Evolutionary conservation across 2,113 vertebrate species (phyloP).

Genomic region (Sialia sialis): DNA sequence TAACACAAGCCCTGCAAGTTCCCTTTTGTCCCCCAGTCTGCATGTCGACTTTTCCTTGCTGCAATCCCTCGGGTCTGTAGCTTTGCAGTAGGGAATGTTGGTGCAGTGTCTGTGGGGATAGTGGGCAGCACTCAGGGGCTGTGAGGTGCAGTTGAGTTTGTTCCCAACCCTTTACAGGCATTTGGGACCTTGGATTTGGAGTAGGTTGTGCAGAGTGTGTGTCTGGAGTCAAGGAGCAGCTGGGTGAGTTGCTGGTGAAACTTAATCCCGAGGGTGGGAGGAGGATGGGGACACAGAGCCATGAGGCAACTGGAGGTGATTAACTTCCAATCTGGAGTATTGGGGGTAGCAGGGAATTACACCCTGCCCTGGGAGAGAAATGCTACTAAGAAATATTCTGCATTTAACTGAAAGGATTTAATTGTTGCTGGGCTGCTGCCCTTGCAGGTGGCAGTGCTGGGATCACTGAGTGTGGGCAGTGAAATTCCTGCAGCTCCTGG

Average conservation of each 20-base stretch:
- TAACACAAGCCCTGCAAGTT: neutral
- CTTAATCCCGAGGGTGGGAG: neutral
- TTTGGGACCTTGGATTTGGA: neutral
- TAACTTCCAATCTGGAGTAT: neutral
- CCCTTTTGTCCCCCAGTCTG: neutral
- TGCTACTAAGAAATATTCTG: rapidly evolving
- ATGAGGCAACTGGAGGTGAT: neutral
- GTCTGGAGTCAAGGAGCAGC: neutral
- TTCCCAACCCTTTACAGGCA: rapidly evolving
- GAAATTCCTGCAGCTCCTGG: neutral
- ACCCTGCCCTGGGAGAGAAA: neutral
- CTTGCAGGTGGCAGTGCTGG: neutral
- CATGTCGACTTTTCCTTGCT: neutral
- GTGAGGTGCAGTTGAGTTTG: neutral
- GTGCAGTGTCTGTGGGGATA: rapidly evolving
- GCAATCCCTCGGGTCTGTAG: neutral
- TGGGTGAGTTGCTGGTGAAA: neutral
- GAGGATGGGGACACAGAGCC: neutral
- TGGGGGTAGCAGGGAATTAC: neutral
- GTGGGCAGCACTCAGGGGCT: neutral
- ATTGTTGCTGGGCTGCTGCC: neutral
- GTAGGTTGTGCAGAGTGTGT: neutral
- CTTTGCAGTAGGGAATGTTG: rapidly evolving
- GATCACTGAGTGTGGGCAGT: neutral
- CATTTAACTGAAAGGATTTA: neutral